Evolutionary conservation across 2,113 vertebrate species (phyloP).

Genomic region (Semnornis frantzii): DNA sequence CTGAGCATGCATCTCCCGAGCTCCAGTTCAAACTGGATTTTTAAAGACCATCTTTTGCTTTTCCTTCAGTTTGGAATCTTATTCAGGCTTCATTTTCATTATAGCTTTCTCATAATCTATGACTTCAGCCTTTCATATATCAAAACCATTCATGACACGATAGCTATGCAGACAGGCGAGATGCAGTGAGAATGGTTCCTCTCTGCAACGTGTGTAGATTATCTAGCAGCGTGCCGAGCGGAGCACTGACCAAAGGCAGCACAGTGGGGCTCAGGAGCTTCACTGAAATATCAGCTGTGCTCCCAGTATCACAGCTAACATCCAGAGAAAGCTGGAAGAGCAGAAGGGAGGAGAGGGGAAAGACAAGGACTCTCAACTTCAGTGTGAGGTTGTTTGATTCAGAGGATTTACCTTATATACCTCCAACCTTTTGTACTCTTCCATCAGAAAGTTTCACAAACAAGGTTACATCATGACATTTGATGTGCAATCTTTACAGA

Average conservation of each 20-base stretch:
- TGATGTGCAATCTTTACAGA: background rate
- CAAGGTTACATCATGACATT: background rate
- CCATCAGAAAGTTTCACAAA: background rate
- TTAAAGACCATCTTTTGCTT: background rate
- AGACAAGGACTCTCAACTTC: background rate
- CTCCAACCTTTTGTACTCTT: background rate
- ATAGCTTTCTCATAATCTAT: background rate
- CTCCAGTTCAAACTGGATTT: background rate
- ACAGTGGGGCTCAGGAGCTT: background rate
- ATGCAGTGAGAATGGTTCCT: background rate
- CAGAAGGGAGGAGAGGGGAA: background rate
- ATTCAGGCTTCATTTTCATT: background rate
- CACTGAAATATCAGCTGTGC: background rate
- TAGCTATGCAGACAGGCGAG: background rate
- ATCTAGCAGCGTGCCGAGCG: background rate
- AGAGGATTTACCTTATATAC: background rate
- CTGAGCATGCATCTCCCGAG: background rate
- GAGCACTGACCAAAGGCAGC: conserved; percentile 6
- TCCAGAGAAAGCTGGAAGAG: background rate
- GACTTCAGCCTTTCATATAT: background rate
- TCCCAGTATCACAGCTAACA: background rate
- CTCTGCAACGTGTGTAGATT: background rate
- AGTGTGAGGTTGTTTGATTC: background rate
- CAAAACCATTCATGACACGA: background rate
- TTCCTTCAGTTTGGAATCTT: background rate